A percentile compares a stretch with the other conserved stretches of the same genome.
Conservation (phyloP, 2,113 vertebrate species). For the Oryzias curvinotus region DNA sequence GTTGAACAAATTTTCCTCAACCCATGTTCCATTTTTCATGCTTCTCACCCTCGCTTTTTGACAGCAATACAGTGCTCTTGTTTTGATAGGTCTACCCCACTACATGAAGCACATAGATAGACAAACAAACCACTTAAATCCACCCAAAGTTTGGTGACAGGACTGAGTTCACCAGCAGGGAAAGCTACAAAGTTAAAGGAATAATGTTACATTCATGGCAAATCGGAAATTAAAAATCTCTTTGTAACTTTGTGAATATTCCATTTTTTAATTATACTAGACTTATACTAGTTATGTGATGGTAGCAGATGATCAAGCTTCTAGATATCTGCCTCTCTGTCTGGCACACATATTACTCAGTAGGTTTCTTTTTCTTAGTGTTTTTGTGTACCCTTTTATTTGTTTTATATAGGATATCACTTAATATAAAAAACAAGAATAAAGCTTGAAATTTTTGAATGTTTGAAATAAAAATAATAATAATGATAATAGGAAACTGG, state of each 20-base stretch:
- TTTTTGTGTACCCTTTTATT: constrained; percentile 8
- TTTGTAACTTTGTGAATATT: constrained; percentile 24
- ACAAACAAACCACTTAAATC: constrained; percentile 22
- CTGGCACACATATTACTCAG: constrained; percentile 8
- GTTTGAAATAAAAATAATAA: not conserved
- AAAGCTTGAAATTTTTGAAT: constrained; percentile 4
- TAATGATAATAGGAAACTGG: constrained; percentile 20
- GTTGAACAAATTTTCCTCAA: constrained; percentile 20
- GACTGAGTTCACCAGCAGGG: not conserved
- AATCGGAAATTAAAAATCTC: constrained; percentile 19
- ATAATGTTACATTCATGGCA: constrained; percentile 61
- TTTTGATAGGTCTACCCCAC: constrained; percentile 6
- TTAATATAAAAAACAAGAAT: constrained; percentile 6
- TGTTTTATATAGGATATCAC: constrained; percentile 18
- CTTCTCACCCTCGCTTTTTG: constrained; percentile 43
- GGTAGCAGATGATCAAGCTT: constrained; percentile 9
- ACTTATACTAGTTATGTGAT: constrained; percentile 9
- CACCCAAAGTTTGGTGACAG: constrained; percentile 1
- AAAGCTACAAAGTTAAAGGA: constrained; percentile 1
- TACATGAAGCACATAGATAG: constrained; percentile 17
- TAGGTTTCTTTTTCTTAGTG: not conserved
- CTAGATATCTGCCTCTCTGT: not conserved
- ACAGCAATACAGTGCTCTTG: constrained; percentile 59
- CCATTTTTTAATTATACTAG: not conserved
- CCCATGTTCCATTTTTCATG: constrained; percentile 3